Base-by-base conservation (phyloP, 2,797 vertebrate genomes). In the Corythornis leucogaster region DNA sequence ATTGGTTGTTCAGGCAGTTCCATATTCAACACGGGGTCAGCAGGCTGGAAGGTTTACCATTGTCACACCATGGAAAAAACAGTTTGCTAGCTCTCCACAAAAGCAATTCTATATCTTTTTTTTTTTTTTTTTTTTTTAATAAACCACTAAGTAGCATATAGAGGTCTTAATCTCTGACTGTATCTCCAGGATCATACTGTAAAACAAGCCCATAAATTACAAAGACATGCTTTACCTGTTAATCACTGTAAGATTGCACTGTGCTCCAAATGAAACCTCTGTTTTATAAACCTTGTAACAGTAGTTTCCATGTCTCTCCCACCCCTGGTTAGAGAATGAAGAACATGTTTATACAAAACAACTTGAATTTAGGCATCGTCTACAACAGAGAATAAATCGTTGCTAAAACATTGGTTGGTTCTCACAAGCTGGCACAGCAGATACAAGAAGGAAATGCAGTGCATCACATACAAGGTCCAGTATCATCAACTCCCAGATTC, bases 181-280 rank as follows among this genome's bases (percentile, higher is more conserved):
- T 24, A 80, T 67, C 70, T 85, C n/a, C 26, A 53, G 15, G 42
- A 89, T 3, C 33, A 15, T 64, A 64, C 20, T 80, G 40, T 84
- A 42, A 80, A 62, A 73, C 66, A 80, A 48, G 33, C 13, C 55
- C 33, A 61, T 78, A 71, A 87, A 70, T 74, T 40, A 84, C 4
- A 67, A 63, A 61, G 48, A 26, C 22, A 15, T 46, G 43, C 35
- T 85, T 53, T 89, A 99, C 99, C 98, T 98, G 98, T 97, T 99
- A 90, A 97, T 98, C 95, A 99, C 98, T 19, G 98, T 98, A 87
- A 99, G 91, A 95, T 99, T 98, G 92, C 99, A 99, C 78, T 93
- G 97, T 57, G 97, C 97, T 96, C 99, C 98, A 97, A 98, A 99
- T 24, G 93, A 90, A 28, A 98, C 98, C 89, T 97, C 97, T 1